phyloP scores from a whole-genome alignment of 2,888 invertebrate genomes.

The Campopleginae sp. region DNA sequence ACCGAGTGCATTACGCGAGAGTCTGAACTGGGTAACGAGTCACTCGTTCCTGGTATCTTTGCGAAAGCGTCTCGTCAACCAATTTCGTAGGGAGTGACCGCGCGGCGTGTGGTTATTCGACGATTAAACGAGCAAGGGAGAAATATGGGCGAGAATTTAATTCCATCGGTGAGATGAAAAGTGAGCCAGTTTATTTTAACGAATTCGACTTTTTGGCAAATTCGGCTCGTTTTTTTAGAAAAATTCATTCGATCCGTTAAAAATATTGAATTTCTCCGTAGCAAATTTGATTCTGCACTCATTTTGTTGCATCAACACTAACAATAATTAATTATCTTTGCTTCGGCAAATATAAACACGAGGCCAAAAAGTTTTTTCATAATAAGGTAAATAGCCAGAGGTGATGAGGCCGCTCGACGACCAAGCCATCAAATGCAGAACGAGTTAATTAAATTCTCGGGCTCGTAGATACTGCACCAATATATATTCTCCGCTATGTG shows the following conservation, averaged over 20 bases:
- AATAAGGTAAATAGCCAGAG: slow-evolving; percentile 42
- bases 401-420: slow-evolving; percentile 65
- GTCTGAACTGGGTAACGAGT: slow-evolving; percentile 18
- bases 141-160: slow-evolving; percentile 9
- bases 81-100: slow-evolving; percentile 61
- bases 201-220: no score
- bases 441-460: slow-evolving; percentile 81
- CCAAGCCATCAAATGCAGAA: slow-evolving; percentile 78
- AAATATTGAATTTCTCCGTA: neutral
- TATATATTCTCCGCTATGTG: slow-evolving; percentile 21
- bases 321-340: slow-evolving; percentile 50
- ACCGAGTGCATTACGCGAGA: slow-evolving; percentile 38
- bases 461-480: slow-evolving; percentile 53
- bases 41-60: slow-evolving; percentile 63
- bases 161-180: neutral
- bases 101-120: slow-evolving; percentile 37
- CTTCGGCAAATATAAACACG: slow-evolving; percentile 27
- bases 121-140: slow-evolving; percentile 8
- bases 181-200: neutral
- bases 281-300: neutral
- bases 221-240: neutral
- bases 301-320: neutral
- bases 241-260: neutral
- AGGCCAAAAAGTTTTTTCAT: slow-evolving; percentile 49
- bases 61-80: slow-evolving; percentile 38